phyloP scores from a whole-genome alignment of 2,888 invertebrate genomes.

The Chrysolina americana region DNA sequence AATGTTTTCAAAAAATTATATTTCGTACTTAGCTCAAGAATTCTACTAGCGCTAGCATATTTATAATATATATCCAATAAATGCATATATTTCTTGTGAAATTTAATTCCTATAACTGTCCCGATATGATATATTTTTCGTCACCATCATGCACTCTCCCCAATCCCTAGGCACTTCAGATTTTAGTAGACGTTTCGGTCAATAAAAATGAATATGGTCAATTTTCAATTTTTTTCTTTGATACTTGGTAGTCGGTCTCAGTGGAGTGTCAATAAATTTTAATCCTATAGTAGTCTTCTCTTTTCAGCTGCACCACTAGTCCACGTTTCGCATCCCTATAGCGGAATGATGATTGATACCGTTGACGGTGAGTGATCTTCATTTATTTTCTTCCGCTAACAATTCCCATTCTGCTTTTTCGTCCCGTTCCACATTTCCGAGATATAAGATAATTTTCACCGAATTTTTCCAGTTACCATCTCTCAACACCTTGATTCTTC shows the following conservation, averaged over 20 bases:
- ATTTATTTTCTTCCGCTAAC: slow-evolving; percentile 23
- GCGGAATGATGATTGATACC: slow-evolving; percentile 20
- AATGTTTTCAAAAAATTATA: no score
- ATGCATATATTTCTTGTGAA: no score
- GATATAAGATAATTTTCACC: background rate
- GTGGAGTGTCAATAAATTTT: slow-evolving; percentile 24
- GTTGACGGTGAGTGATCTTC: slow-evolving; percentile 22
- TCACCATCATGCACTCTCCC: background rate
- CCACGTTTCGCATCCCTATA: slow-evolving; percentile 21
- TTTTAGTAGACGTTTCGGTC: background rate
- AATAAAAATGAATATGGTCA: background rate
- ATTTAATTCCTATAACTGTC: no score
- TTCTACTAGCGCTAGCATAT: no score
- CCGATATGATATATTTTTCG: no score
- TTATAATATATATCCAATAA: no score
- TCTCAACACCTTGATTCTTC: background rate
- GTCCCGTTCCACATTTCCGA: background rate
- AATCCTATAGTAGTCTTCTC: slow-evolving; percentile 24
- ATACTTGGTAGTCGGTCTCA: background rate
- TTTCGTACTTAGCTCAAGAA: no score
- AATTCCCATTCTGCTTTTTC: background rate
- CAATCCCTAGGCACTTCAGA: background rate
- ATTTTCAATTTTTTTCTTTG: slow-evolving; percentile 4
- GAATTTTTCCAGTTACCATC: background rate
- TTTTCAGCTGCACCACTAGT: slow-evolving; percentile 23